phyloP scores from a whole-genome alignment of 2,797 vertebrate genomes.

The Echeneis naucrates region DNA sequence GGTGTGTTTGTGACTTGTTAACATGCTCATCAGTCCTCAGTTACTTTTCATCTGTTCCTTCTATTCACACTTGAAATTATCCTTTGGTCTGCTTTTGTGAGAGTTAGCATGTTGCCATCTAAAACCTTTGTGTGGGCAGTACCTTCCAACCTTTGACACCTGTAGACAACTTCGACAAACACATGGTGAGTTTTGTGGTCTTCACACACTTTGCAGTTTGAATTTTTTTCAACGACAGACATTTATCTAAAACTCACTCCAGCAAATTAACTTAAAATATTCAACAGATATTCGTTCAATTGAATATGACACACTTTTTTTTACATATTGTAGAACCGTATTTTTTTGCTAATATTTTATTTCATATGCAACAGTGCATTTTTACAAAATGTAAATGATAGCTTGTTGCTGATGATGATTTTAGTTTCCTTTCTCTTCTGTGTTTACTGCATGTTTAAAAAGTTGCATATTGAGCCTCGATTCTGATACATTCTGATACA shows the following conservation, averaged over 20 bases:
- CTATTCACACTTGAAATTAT: background rate
- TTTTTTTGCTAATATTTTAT: background rate
- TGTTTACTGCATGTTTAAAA: background rate
- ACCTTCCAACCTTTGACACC: slow-evolving; percentile 11
- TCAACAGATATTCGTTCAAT: background rate
- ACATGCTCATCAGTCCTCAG: background rate
- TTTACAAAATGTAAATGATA: background rate
- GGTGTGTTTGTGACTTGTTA: background rate
- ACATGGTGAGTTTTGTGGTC: slow-evolving; percentile 51
- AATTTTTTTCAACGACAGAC: background rate
- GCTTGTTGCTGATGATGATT: background rate
- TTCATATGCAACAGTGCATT: background rate
- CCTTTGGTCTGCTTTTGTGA: background rate
- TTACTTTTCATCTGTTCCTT: background rate
- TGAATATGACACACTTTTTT: no score
- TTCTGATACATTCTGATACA: no score
- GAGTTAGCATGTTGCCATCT: background rate
- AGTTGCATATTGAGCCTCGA: background rate
- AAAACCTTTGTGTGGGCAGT: background rate
- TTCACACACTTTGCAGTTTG: background rate
- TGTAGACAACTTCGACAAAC: slow-evolving; percentile 1
- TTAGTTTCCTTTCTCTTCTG: background rate
- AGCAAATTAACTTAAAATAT: no score
- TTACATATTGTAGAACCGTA: background rate
- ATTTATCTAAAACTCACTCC: background rate